phyloP scores from a whole-genome alignment of 2,113 vertebrate genomes.

The Carlito syrichta region DNA sequence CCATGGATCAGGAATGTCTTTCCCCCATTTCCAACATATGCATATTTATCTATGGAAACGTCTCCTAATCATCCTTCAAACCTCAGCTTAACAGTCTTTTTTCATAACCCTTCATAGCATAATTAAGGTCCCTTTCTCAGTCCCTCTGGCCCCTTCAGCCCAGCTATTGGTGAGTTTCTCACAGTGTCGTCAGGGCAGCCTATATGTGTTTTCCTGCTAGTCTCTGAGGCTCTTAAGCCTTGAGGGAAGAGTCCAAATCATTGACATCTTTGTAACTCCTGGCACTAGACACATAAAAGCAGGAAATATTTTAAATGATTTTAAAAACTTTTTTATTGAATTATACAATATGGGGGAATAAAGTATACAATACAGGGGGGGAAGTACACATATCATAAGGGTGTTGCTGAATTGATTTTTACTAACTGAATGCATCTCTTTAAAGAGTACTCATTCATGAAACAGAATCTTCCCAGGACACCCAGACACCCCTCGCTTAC shows the following conservation, averaged over 20 bases:
- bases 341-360: background rate
- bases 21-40: accelerated
- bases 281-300: background rate
- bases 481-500: background rate
- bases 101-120: background rate
- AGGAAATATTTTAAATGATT: background rate
- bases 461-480: background rate
- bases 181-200: accelerated
- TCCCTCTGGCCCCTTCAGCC: background rate
- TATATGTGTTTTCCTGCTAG: background rate
- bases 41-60: background rate
- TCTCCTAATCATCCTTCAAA: background rate
- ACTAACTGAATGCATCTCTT: background rate
- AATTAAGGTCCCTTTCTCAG: background rate
- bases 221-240: background rate
- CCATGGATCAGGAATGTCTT: background rate
- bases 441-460: background rate
- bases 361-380: background rate
- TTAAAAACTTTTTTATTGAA: background rate
- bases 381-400: background rate
- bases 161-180: no score
- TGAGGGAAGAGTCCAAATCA: background rate
- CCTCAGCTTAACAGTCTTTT: background rate
- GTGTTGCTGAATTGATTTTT: background rate
- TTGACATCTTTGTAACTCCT: background rate